Evolutionary conservation across 2,888 invertebrate species (phyloP).

Genomic region (Pachycephus smyrnensis): DNA sequence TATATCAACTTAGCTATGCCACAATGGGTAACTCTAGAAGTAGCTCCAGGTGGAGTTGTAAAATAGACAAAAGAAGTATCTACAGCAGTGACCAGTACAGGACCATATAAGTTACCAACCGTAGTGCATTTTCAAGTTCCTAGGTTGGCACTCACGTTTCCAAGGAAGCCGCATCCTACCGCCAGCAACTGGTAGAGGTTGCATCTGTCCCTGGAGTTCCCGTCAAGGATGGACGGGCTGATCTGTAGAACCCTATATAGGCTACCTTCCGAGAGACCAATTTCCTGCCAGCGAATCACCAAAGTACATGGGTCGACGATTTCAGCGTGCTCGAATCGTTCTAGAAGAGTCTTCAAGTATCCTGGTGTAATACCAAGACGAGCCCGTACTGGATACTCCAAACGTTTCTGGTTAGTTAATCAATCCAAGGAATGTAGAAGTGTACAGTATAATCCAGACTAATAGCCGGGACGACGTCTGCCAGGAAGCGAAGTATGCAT

Average conservation of each 20-base stretch:
- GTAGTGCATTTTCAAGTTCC: background rate
- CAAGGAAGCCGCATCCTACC: conserved; percentile 56
- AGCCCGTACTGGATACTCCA: conserved; percentile 78
- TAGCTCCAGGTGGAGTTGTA: background rate
- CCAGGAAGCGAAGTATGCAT: background rate
- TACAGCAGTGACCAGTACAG: background rate
- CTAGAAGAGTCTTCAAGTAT: conserved; percentile 79
- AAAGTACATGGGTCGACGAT: conserved; percentile 40
- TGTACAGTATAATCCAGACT: background rate
- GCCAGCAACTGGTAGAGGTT: conserved; percentile 56
- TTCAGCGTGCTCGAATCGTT: conserved; percentile 72
- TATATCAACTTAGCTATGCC: background rate
- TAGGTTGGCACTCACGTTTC: conserved; percentile 46
- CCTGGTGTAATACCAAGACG: conserved; percentile 83
- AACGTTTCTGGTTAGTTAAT: conserved; percentile 48
- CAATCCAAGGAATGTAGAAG: background rate
- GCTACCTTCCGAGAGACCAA: conserved; percentile 46
- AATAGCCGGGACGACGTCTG: background rate
- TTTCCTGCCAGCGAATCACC: conserved; percentile 51
- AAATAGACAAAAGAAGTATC: conserved; percentile 1
- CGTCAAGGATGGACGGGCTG: conserved; percentile 39
- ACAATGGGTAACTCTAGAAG: background rate
- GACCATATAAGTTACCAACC: background rate
- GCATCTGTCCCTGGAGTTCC: conserved; percentile 28
- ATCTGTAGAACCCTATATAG: conserved; percentile 54